Evolutionary conservation across 2,113 vertebrate species (phyloP).

Genomic region (Leptocoma aspasia): DNA sequence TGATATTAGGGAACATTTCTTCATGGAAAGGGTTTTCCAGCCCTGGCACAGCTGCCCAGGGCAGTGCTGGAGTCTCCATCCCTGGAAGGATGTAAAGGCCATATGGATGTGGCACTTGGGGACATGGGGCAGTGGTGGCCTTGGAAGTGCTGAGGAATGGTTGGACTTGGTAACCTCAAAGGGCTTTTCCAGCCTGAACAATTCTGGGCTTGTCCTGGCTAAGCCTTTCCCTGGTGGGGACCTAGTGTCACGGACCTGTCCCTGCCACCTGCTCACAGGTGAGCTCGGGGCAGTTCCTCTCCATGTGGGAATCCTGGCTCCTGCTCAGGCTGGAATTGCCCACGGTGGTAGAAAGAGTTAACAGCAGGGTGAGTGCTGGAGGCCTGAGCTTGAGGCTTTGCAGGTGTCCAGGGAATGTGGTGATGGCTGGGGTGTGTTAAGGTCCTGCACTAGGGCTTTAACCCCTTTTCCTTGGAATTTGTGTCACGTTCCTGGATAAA

Average conservation of each 20-base stretch:
- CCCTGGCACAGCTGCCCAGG: background rate
- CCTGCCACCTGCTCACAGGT: background rate
- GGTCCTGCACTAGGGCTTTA: background rate
- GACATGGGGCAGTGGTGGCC: background rate
- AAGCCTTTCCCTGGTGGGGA: background rate
- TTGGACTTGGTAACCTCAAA: background rate
- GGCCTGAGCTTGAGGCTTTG: background rate
- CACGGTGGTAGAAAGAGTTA: accelerated
- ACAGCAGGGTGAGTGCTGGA: background rate
- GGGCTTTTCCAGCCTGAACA: background rate
- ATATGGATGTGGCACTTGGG: background rate
- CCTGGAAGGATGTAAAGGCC: accelerated
- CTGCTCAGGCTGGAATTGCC: background rate
- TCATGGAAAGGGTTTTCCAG: accelerated
- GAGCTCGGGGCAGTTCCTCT: background rate
- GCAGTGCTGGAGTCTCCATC: background rate
- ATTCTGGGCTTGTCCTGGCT: background rate
- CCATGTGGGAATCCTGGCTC: accelerated
- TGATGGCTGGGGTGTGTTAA: background rate
- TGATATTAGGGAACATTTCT: accelerated
- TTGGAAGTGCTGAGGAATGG: background rate
- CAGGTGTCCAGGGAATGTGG: background rate
- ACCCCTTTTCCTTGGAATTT: background rate
- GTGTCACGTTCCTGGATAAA: background rate
- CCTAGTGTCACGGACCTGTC: background rate